Percentiles rank a stretch among this genome's conserved stretches.
phyloP scores from a whole-genome alignment of 2,797 vertebrate genomes.

The Acrossocheilus fasciatus region DNA sequence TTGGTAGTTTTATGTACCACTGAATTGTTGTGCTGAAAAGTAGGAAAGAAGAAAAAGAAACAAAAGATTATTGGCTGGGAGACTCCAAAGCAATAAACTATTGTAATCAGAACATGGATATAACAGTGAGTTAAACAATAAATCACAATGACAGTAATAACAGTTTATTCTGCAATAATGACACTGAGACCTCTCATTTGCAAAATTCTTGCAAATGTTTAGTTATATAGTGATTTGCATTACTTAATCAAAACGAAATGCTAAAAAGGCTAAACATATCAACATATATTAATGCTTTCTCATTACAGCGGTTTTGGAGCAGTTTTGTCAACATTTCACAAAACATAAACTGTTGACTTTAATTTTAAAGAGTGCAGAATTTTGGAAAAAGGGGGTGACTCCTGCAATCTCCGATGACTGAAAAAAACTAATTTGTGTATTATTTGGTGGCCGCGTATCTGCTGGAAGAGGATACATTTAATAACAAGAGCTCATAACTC shows the following conservation, averaged over 20 bases:
- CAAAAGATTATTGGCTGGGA: not conserved
- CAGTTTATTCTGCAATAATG: not conserved
- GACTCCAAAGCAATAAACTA: not conserved
- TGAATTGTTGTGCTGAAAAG: not conserved
- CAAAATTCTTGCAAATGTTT: not conserved
- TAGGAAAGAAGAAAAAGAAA: not conserved
- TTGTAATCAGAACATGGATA: not conserved
- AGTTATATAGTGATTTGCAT: not conserved
- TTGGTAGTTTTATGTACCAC: not conserved
- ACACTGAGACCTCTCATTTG: not conserved
- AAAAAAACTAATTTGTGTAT: conserved; percentile 42
- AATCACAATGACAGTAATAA: conserved; percentile 1
- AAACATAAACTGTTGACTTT: not conserved
- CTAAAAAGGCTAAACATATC: conserved; percentile 12
- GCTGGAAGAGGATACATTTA: conserved; percentile 35
- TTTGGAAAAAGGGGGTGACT: not conserved
- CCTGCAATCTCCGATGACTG: not conserved
- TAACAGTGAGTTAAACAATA: not conserved
- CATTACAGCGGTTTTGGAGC: not conserved
- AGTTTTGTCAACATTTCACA: conserved; percentile 8
- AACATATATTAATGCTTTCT: not conserved
- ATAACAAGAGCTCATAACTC: conserved; percentile 41
- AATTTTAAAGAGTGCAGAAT: not conserved
- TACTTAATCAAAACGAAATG: not conserved
- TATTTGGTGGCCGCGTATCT: conserved; percentile 51